Evolutionary conservation across 1,140 invertebrate genomes (phyloP).

Genomic region (Aphis craccivora): DNA sequence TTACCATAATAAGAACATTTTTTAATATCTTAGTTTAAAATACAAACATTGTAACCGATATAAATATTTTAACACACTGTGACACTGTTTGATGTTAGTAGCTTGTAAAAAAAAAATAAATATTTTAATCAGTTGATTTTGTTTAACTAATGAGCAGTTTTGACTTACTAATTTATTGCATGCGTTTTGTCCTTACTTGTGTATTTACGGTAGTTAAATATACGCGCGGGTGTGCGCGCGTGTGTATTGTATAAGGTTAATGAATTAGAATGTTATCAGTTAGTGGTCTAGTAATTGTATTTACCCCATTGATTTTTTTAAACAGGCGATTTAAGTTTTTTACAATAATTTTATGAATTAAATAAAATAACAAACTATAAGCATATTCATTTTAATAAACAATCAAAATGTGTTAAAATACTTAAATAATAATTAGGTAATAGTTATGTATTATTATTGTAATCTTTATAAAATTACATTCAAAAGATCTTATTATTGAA

Average conservation of each 20-base stretch:
- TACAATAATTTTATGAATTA: background rate
- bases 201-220: constrained; percentile 6
- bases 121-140: constrained; percentile 40
- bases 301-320: constrained; percentile 11
- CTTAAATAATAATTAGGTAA: background rate
- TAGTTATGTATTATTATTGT: background rate
- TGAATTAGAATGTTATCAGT: constrained; percentile 46
- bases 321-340: background rate
- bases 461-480: background rate
- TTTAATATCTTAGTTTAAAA: background rate
- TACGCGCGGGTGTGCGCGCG: no score
- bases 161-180: constrained; percentile 42
- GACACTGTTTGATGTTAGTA: background rate
- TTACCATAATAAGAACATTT: background rate
- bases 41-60: background rate
- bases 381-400: background rate
- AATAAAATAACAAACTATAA: background rate
- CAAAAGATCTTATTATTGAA: background rate
- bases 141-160: constrained; percentile 39
- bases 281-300: background rate
- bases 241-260: background rate
- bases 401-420: background rate
- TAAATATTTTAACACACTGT: constrained; percentile 26
- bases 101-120: background rate
- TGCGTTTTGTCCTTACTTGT: constrained; percentile 13